Percentiles rank a stretch among this genome's conserved stretches.
phyloP scores from a whole-genome alignment of 2,113 vertebrate species.

The Bos javanicus region DNA sequence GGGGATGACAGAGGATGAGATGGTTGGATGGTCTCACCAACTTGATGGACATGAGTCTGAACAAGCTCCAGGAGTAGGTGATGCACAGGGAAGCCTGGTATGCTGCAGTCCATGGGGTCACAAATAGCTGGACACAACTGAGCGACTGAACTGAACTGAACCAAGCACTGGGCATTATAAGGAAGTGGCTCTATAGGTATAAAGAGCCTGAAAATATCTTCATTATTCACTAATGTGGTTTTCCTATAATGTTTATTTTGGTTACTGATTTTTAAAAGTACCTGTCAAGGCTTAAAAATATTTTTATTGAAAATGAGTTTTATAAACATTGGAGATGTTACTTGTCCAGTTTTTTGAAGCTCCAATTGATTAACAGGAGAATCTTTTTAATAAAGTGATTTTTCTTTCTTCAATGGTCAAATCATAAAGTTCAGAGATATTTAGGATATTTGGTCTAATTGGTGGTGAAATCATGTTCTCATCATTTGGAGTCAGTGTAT shows the following conservation, averaged over 20 bases:
- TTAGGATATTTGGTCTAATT: not conserved
- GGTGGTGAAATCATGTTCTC: not conserved
- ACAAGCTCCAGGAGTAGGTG: not conserved
- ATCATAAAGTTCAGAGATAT: not conserved
- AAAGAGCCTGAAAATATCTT: not conserved
- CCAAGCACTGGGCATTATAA: not conserved
- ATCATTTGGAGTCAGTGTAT: not conserved
- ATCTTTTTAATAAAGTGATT: not conserved
- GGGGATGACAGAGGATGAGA: not conserved
- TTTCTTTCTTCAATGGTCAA: not conserved
- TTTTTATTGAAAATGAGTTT: not conserved
- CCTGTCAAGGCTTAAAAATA: not conserved
- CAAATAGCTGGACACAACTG: not conserved
- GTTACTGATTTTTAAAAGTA: not conserved
- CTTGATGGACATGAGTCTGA: not conserved
- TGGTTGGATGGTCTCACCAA: not conserved
- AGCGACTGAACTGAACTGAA: not conserved
- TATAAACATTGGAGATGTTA: not conserved
- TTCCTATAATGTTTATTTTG: not conserved
- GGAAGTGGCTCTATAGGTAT: not conserved
- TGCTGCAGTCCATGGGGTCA: not conserved
- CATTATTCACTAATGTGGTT: not conserved
- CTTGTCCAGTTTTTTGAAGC: not conserved
- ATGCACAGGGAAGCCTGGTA: not conserved
- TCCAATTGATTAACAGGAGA: not conserved